Base-by-base conservation (phyloP, 2,797 vertebrate genomes). In the Sebastes nivosus region DNA sequence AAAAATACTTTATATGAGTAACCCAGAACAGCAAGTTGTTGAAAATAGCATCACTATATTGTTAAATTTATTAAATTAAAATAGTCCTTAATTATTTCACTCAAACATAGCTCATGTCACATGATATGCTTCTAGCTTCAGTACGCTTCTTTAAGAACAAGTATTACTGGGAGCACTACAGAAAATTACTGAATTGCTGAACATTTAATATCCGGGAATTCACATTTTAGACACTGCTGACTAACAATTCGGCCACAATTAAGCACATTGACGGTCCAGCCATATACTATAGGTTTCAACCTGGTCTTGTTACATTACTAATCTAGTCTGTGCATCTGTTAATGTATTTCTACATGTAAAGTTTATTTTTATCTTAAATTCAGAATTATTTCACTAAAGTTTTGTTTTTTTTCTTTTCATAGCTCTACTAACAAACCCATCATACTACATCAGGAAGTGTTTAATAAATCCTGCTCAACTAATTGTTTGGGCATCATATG, bases 381-480 rank as follows among this genome's bases (percentile, higher is more conserved):
- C 27, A 24, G 64, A 63, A 16, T 55, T 67, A 2, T 42, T 63
- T 67, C 13, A 25, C 3, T 6, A 36, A 58, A 63, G 4, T 8
- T 72, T 75, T 58, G 22, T 2, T 38, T 2, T 14, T 58, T 55
- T 60, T 67, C 9, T 20, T 60, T 61, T 71, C 16, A 14, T 55
- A 16, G 30, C 29, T 59, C n/a, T 8, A 16, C 4, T 8, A 25
- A 25, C 61, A 71, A 57, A 54, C 9, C 20, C 25, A 64, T 46
- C 9, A 12, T 7, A 5, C 8, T 2, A 63, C 10, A 65, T 59
- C 57, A 66, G 32, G 16, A 83, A 25, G 24, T 67, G 9, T 68
- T 50, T 36, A 50, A 9, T 75, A 69, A 67, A 72, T 75, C 64
- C 67, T 36, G 52, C 67, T 76, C 72, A 60, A 7, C n/a, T 52